phyloP scores from a whole-genome alignment of 2,888 invertebrate species.

The Xestia c-nigrum region DNA sequence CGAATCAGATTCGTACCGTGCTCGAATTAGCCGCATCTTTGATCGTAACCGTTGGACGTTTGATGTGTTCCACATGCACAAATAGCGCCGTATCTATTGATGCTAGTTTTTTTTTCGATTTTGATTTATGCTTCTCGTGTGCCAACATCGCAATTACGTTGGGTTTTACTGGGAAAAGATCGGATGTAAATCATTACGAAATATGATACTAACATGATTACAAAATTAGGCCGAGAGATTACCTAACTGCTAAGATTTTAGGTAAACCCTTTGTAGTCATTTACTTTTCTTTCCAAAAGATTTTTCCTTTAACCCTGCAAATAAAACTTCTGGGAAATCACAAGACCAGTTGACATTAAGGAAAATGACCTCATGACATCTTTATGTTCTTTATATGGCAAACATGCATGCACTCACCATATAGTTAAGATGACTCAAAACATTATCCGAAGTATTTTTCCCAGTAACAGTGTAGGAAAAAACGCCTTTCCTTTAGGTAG shows the following conservation, averaged over 20 bases:
- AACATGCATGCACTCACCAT: slow-evolving; percentile 7
- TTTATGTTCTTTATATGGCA: slow-evolving; percentile 28
- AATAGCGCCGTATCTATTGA: slow-evolving; percentile 50
- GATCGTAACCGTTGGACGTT: slow-evolving; percentile 55
- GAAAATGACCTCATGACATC: slow-evolving; percentile 21
- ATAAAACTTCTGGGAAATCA: slow-evolving; percentile 26
- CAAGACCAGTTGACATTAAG: slow-evolving; percentile 5
- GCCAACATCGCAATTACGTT: slow-evolving; percentile 50
- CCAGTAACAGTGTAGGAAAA: not conserved
- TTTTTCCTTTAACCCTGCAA: not conserved
- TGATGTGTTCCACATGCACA: slow-evolving; percentile 59
- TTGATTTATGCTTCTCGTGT: slow-evolving; percentile 59
- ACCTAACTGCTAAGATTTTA: not conserved
- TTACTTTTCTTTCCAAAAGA: not conserved
- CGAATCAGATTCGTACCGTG: slow-evolving; percentile 38
- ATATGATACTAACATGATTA: slow-evolving; percentile 7
- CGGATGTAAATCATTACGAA: slow-evolving; percentile 37
- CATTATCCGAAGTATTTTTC: not conserved
- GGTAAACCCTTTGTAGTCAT: not conserved
- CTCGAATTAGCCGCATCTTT: slow-evolving; percentile 61
- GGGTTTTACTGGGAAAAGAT: slow-evolving; percentile 24
- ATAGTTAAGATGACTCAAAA: slow-evolving; percentile 26
- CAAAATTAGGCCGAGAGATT: not conserved
- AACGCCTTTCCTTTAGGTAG: not conserved
- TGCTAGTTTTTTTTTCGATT: slow-evolving; percentile 54